Evolutionary conservation across 2,888 invertebrate species (phyloP), one percentile per base, ranked within the genome.

Genomic region (Lamellibrachia satsuma): DNA sequence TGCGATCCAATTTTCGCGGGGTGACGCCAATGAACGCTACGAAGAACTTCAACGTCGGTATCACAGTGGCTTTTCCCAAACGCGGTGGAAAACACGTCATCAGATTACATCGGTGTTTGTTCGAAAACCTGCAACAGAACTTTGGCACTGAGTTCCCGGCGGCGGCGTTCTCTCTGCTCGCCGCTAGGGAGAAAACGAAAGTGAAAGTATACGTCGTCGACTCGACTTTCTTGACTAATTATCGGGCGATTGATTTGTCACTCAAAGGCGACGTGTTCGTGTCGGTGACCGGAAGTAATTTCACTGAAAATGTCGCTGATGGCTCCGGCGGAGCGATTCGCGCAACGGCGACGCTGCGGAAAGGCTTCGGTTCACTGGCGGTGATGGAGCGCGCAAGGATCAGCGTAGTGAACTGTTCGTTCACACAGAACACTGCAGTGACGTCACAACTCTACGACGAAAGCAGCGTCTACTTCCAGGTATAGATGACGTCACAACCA

Each of bases 321-420:
- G 93, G 93, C 7, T 55, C 92, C 52, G 93, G 93, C 7, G 93
- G 93, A 11, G 93, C 93, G 7, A 52, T 93, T 22, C 92, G 92
- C 22, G 11, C 93, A 11, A 92, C 92, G 11, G 75, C 93, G n/a
- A 93, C 90, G 8, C 52, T 92, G 60, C 11, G 52, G 57, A n/a
- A n/a, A 51, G 93, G 92, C 2, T 52, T 93, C 8, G 92, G 57
- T 6, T 51, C 90, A 7, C 51, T 75, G 90, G 90, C 90, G 22
- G 52, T 52, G 9, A 92, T 93, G 7, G 55, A 52, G 11, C 60
- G 52, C 39, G 90, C 90, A 15, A 52, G 15, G 22, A 57, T 93
- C 52, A n/a, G 8, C 11, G n/a, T 93, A 8, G 11, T 15, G 9
- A 90, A 90, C 52, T 91, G 92, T 90, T 8, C 11, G 11, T 93